phyloP scores from a whole-genome alignment of 2,113 vertebrate genomes.

The Apistogramma diplotaenia region DNA sequence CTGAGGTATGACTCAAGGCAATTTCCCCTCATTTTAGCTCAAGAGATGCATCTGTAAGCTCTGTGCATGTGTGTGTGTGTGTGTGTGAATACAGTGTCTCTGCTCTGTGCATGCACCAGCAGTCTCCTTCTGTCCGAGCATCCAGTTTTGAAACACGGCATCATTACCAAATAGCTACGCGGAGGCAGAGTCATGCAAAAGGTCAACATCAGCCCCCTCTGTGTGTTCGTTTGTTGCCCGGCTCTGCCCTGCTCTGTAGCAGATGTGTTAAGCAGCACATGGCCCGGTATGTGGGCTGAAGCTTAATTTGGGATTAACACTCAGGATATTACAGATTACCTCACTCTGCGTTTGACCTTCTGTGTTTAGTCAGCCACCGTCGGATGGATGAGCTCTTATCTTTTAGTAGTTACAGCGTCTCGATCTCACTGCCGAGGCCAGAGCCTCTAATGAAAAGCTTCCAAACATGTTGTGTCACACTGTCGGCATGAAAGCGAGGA shows the following conservation, averaged over 20 bases:
- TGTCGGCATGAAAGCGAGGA: constrained; percentile 15
- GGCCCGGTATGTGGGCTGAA: constrained; percentile 40
- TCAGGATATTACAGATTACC: constrained; percentile 63
- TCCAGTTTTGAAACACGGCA: not conserved
- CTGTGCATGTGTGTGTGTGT: not conserved
- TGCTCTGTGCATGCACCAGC: not conserved
- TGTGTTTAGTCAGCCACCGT: constrained; percentile 20
- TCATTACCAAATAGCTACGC: not conserved
- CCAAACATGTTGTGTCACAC: constrained; percentile 25
- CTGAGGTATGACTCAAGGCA: constrained; percentile 1
- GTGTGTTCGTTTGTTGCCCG: not conserved
- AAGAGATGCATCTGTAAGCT: not conserved
- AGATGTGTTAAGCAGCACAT: constrained; percentile 47
- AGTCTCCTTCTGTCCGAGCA: not conserved
- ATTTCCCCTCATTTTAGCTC: not conserved
- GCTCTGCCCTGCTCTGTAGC: not conserved
- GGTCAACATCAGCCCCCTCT: constrained; percentile 10
- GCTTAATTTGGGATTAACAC: constrained; percentile 68
- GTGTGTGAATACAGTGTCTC: not conserved
- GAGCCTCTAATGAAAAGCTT: constrained; percentile 1
- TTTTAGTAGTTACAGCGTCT: constrained; percentile 34
- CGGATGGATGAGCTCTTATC: constrained; percentile 56
- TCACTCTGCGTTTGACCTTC: constrained; percentile 56
- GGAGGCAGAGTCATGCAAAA: constrained; percentile 13
- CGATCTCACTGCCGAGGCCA: not conserved